These are phyloP conservation scores for Limnephilus rhombicus DNA, from an alignment of 2,888 invertebrate genomes.

Conservation along the genomic window DNA sequence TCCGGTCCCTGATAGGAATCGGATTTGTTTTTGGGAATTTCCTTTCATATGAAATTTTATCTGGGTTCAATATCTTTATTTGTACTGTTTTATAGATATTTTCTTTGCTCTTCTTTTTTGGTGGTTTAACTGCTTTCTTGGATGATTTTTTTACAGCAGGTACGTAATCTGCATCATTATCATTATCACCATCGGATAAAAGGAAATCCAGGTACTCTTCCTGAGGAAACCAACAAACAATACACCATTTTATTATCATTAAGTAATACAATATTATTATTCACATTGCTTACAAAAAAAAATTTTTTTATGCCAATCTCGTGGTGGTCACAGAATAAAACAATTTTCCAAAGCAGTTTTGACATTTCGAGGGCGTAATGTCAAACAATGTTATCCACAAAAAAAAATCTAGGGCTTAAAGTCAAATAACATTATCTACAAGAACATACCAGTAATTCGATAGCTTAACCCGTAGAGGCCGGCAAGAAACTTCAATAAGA, in stretches of 20 bases:
- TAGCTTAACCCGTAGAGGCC: no score
- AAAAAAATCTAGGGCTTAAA: no score
- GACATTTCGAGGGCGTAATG: background rate
- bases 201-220: constrained; percentile 41
- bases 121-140: background rate
- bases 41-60: background rate
- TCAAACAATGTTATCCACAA: no score
- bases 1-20: constrained; percentile 35
- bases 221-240: constrained; percentile 19
- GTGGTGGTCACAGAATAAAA: no score
- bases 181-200: background rate
- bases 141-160: background rate
- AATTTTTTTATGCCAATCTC: no score
- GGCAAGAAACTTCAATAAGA: no score
- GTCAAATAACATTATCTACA: no score
- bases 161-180: constrained; percentile 32
- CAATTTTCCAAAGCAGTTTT: background rate
- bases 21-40: constrained; percentile 40
- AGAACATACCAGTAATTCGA: no score
- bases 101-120: background rate
- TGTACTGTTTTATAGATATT: background rate
- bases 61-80: background rate
- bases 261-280: background rate
- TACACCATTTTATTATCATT: constrained; percentile 53
- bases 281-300: background rate